Conservation (phyloP, 2,888 invertebrate species). For the Tiliacea citrago region DNA sequence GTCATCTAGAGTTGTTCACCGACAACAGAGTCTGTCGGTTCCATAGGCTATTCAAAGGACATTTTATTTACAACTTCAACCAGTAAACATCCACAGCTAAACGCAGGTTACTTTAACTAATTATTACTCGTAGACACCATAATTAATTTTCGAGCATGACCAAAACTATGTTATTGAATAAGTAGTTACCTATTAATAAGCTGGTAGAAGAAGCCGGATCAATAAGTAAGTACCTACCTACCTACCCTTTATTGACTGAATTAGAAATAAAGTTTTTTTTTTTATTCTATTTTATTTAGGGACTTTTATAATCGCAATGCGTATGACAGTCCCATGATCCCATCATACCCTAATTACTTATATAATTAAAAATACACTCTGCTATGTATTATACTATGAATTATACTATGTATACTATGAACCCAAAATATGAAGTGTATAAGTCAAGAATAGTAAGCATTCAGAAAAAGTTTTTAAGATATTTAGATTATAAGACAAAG, state of each 20-base stretch:
- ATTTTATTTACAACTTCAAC: not conserved
- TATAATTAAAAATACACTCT: too few relatives aligned
- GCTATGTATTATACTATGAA: too few relatives aligned
- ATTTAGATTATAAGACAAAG: too few relatives aligned
- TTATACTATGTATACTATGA: too few relatives aligned
- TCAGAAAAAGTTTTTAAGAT: too few relatives aligned
- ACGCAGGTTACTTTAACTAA: not conserved
- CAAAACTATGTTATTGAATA: too few relatives aligned
- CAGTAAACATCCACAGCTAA: not conserved
- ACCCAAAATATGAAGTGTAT: too few relatives aligned
- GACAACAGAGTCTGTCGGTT: not conserved
- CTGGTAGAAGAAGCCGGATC: not conserved
- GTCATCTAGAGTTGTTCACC: not conserved
- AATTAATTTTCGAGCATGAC: not conserved
- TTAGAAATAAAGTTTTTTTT: constrained; percentile 24
- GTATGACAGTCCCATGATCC: too few relatives aligned
- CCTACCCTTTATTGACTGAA: not conserved
- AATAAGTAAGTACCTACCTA: not conserved
- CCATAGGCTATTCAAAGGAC: not conserved
- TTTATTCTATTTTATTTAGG: too few relatives aligned
- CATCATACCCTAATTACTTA: too few relatives aligned
- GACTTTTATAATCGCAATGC: too few relatives aligned
- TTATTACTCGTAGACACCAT: not conserved
- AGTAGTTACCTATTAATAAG: not conserved
- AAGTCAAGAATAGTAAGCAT: too few relatives aligned